These are phyloP conservation scores for Gulo gulo DNA, from an alignment of 2,113 vertebrate genomes.

Conservation along the genomic window DNA sequence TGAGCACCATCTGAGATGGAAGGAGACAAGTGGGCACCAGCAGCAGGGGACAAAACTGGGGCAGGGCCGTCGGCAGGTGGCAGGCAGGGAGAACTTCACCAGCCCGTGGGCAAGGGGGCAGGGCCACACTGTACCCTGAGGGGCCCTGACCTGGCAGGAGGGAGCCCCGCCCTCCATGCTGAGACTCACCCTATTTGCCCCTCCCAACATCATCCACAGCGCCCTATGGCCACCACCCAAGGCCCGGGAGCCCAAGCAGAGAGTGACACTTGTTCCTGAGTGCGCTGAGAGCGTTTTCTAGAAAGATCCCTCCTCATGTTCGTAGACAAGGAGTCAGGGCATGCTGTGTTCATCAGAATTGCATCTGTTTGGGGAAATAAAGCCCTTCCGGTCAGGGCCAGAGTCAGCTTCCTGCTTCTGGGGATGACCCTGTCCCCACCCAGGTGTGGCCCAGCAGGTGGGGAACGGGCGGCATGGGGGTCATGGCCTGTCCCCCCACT, in stretches of 20 bases:
- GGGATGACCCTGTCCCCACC: neutral
- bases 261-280: neutral
- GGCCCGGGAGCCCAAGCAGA: no score
- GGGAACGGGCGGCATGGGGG: accelerated
- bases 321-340: accelerated
- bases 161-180: no score
- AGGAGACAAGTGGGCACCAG: neutral
- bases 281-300: accelerated
- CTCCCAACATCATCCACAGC: no score
- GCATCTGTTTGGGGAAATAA: neutral
- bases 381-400: accelerated
- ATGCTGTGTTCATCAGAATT: accelerated
- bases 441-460: accelerated
- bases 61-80: neutral
- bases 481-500: accelerated
- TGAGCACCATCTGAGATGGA: neutral
- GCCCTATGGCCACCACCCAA: no score
- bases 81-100: no score
- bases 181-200: no score
- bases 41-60: neutral
- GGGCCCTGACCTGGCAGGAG: no score
- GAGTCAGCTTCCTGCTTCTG: neutral
- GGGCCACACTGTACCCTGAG: no score
- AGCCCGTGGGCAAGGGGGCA: no score
- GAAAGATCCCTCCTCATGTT: accelerated